Percentiles rank a stretch among this genome's conserved stretches.
Evolutionary conservation across 2,888 invertebrate species (phyloP).

Genomic region (Tricholauxania praeusta): DNA sequence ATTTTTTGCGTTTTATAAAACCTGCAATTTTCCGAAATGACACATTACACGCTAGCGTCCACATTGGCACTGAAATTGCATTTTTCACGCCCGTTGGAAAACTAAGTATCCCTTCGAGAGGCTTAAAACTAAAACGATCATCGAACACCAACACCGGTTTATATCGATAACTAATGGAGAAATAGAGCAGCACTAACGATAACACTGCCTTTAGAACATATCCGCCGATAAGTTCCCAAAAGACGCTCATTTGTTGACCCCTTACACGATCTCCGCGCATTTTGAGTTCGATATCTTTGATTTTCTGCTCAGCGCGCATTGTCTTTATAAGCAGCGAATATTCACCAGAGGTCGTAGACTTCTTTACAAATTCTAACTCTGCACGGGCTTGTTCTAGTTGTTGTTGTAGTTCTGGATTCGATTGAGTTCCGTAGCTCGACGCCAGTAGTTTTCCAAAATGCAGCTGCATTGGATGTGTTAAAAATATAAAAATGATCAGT

Average conservation of each 20-base stretch:
- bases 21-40: conserved; percentile 62
- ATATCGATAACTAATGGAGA: conserved; percentile 68
- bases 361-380: conserved; percentile 51
- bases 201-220: conserved; percentile 67
- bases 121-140: conserved; percentile 67
- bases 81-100: conserved; percentile 70
- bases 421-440: background rate
- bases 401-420: conserved; percentile 39
- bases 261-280: conserved; percentile 48
- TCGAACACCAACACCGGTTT: conserved; percentile 68
- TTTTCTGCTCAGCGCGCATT: conserved; percentile 61
- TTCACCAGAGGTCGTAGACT: conserved; percentile 53
- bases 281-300: conserved; percentile 50
- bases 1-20: conserved; percentile 50
- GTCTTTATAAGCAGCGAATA: conserved; percentile 56
- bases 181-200: conserved; percentile 61
- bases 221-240: conserved; percentile 55
- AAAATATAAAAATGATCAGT: background rate
- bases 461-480: conserved; percentile 37
- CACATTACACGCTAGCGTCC: conserved; percentile 70
- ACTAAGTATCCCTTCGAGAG: conserved; percentile 68
- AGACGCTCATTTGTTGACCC: conserved; percentile 50
- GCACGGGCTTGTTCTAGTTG: conserved; percentile 52
- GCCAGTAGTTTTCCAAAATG: conserved; percentile 43
- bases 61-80: conserved; percentile 70